These are phyloP conservation scores for Cacatua alba DNA, from an alignment of 2,113 vertebrate species.

Conservation along the genomic window DNA sequence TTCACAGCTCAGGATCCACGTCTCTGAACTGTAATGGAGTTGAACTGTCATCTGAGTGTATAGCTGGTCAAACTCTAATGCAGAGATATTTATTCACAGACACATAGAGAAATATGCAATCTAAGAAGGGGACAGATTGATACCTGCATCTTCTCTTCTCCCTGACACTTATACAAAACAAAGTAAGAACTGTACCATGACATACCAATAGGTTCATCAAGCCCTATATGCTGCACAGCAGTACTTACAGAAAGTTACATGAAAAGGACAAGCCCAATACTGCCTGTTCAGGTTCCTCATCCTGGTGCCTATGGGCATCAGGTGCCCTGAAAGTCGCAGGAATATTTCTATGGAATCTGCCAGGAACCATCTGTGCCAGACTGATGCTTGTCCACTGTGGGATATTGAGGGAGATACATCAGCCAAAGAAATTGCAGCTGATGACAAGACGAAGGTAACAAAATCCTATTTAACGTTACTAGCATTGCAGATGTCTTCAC, in stretches of 20 bases:
- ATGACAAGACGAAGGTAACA: not conserved
- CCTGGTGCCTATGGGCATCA: not conserved
- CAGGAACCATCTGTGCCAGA: not conserved
- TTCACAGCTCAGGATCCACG: not conserved
- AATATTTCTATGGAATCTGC: not conserved
- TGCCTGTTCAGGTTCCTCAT: not conserved
- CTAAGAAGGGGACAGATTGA: not conserved
- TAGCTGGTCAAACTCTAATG: not conserved
- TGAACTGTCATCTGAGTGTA: not conserved
- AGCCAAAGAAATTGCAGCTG: not conserved
- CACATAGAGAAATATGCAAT: not conserved
- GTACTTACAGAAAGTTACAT: not conserved
- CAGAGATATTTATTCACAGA: not conserved
- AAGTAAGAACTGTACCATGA: not conserved
- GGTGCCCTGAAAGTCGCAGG: not conserved
- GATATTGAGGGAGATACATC: not conserved
- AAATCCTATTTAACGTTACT: not conserved
- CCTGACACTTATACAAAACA: fast-evolving
- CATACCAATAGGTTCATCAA: not conserved
- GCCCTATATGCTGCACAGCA: not conserved
- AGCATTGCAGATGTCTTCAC: not conserved
- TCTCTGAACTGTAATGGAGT: not conserved
- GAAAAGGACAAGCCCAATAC: not conserved
- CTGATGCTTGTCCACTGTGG: not conserved
- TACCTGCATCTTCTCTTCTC: not conserved